These are phyloP conservation scores for Ostrea edulis DNA, from an alignment of 1,140 invertebrate genomes.

Conservation along the genomic window DNA sequence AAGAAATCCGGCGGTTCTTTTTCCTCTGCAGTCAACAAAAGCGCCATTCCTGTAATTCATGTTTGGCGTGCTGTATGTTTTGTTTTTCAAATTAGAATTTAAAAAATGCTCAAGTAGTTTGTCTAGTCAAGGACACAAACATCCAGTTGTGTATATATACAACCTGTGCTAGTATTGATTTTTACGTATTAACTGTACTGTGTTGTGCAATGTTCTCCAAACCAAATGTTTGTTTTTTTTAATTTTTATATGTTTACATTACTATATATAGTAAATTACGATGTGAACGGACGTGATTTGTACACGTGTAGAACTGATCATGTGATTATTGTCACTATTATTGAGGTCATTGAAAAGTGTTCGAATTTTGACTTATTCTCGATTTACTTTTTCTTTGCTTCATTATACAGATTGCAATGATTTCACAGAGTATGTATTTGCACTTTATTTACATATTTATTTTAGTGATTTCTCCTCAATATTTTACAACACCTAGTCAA, in stretches of 20 bases:
- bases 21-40: neutral
- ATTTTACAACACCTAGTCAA: slow-evolving; percentile 24
- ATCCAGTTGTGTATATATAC: neutral
- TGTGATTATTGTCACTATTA: neutral
- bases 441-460: neutral
- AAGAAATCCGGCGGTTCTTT: neutral
- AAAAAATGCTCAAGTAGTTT: neutral
- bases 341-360: neutral
- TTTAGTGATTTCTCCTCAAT: neutral
- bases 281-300: neutral
- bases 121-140: slow-evolving; percentile 3
- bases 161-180: neutral
- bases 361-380: neutral
- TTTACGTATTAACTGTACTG: neutral
- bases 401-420: neutral
- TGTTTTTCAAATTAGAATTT: neutral
- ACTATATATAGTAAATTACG: too few relatives aligned
- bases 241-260: neutral
- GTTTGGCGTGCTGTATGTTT: neutral
- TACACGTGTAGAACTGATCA: neutral
- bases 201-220: slow-evolving; percentile 22
- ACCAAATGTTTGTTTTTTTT: neutral
- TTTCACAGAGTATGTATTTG: neutral
- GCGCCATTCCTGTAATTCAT: neutral
- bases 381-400: neutral